Evolutionary conservation across 2,113 vertebrate genomes (phyloP).

Genomic region (Phoenicopterus ruber): DNA sequence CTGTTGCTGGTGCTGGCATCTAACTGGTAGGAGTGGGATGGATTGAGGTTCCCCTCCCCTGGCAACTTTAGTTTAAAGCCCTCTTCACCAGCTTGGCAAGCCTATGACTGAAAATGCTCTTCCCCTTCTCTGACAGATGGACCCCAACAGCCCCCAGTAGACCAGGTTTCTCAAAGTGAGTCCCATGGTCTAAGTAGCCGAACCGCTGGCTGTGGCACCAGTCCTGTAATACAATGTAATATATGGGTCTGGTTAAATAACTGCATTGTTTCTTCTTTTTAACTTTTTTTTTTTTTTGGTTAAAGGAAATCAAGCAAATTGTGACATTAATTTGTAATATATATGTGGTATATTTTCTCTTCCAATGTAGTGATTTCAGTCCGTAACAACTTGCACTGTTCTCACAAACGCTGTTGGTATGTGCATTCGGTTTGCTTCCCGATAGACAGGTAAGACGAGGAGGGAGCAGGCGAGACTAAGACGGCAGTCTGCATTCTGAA

Average conservation of each 20-base stretch:
- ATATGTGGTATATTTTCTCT: not conserved
- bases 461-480: not conserved
- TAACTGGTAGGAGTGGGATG: too few relatives aligned
- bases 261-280: not conserved
- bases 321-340: not conserved
- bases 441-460: not conserved
- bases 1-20: too few relatives aligned
- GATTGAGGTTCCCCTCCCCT: too few relatives aligned
- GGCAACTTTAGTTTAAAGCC: too few relatives aligned
- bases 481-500: not conserved
- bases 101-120: too few relatives aligned
- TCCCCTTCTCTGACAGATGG: too few relatives aligned
- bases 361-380: not conserved
- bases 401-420: fast-evolving
- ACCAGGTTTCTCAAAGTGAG: not conserved
- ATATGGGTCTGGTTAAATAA: not conserved
- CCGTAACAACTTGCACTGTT: not conserved
- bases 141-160: not conserved
- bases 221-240: not conserved
- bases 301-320: not conserved
- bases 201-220: too few relatives aligned
- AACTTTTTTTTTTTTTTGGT: not conserved
- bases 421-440: not conserved
- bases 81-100: too few relatives aligned
- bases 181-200: too few relatives aligned